A percentile compares a stretch with the other conserved stretches of the same genome.
Conservation (phyloP, 2,113 vertebrate species). For the Tylochromis polylepis region DNA sequence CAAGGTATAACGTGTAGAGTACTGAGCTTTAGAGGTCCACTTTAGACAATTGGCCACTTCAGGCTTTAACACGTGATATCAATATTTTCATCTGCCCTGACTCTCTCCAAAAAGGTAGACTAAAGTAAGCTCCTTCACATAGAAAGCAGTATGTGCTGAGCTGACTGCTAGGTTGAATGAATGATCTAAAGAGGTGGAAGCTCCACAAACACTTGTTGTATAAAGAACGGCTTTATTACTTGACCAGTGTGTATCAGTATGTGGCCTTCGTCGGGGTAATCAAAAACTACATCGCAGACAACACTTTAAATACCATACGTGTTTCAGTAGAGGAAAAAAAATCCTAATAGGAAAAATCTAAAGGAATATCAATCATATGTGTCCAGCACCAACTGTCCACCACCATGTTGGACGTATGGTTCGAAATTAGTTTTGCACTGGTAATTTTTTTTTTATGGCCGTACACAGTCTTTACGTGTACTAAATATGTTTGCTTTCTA, state of each 20-base stretch:
- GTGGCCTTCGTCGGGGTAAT: rapidly evolving
- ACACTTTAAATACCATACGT: neutral
- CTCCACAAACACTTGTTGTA: neutral
- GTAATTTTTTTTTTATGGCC: neutral
- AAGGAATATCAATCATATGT: neutral
- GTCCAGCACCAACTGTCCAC: too few species aligned
- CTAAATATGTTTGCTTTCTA: neutral
- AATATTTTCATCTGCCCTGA: neutral
- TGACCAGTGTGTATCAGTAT: neutral
- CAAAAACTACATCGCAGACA: neutral
- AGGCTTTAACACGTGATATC: neutral
- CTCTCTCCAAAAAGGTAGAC: neutral
- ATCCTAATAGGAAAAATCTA: too few species aligned
- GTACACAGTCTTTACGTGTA: rapidly evolving
- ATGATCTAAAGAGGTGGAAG: neutral
- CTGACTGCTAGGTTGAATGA: neutral
- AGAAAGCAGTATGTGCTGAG: neutral
- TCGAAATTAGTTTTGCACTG: neutral
- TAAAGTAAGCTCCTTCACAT: neutral
- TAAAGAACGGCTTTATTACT: neutral
- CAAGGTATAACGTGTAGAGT: neutral
- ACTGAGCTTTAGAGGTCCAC: neutral
- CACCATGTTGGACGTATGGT: neutral
- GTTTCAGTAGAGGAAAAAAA: neutral
- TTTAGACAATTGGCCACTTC: neutral